phyloP scores from a whole-genome alignment of 2,113 vertebrate species.

The Cygnus atratus region DNA sequence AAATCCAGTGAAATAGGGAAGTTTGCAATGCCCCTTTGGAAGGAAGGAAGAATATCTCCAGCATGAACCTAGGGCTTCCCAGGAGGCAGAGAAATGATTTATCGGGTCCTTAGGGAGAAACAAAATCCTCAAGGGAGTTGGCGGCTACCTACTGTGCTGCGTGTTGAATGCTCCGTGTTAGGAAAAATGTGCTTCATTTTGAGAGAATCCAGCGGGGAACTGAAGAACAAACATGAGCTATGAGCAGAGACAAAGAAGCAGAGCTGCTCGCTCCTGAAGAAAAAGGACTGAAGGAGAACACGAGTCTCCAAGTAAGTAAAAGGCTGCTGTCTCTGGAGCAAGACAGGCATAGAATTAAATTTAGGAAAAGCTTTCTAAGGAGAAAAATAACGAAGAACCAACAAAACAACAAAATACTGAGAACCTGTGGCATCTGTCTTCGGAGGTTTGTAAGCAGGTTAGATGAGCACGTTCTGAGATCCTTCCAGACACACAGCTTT shows the following conservation, averaged over 20 bases:
- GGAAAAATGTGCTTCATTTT: background rate
- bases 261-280: background rate
- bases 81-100: background rate
- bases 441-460: background rate
- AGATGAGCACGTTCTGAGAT: background rate
- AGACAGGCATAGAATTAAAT: background rate
- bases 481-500: background rate
- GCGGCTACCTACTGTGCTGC: accelerated
- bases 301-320: background rate
- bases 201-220: background rate
- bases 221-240: background rate
- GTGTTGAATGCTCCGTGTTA: background rate
- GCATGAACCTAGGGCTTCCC: background rate
- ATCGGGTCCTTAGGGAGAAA: background rate
- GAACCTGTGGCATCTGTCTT: background rate
- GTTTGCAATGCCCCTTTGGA: background rate
- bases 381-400: background rate
- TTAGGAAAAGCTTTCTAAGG: background rate
- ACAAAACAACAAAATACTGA: background rate
- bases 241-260: background rate
- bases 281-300: background rate
- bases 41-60: background rate
- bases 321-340: background rate
- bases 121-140: background rate
- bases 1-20: background rate